These are phyloP conservation scores for Syrmaticus mikado DNA, from an alignment of 2,113 vertebrate species.

Conservation along the genomic window DNA sequence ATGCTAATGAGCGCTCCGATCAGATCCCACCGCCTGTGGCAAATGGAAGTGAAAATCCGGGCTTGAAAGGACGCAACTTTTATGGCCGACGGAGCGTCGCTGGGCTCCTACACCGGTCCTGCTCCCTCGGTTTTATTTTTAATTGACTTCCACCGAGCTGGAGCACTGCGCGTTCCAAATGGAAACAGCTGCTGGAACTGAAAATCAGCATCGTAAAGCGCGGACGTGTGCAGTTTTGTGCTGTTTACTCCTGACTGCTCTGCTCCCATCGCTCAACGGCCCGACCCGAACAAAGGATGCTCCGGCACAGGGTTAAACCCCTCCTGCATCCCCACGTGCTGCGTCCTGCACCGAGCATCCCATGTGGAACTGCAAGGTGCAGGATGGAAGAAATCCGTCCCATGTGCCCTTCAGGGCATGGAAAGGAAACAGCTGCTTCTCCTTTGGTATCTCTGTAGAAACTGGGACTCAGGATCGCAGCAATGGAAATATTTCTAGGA, in stretches of 20 bases:
- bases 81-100: background rate
- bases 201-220: slow-evolving; percentile 61
- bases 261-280: slow-evolving; percentile 43
- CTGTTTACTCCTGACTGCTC: slow-evolving; percentile 22
- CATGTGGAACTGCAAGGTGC: background rate
- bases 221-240: slow-evolving; percentile 13
- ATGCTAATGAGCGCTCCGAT: slow-evolving; percentile 40
- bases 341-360: background rate
- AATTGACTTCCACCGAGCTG: slow-evolving; percentile 46
- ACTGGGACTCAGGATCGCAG: background rate
- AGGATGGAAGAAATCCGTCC: background rate
- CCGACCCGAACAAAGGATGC: slow-evolving; percentile 58
- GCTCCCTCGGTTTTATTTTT: slow-evolving; percentile 47
- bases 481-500: background rate
- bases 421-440: background rate
- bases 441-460: background rate
- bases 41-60: slow-evolving; percentile 26
- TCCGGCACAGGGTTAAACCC: slow-evolving; percentile 29
- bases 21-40: slow-evolving; percentile 38
- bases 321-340: background rate
- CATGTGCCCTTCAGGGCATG: background rate
- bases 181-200: slow-evolving; percentile 53
- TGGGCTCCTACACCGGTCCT: background rate
- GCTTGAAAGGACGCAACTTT: slow-evolving; percentile 29
- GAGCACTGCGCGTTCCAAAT: slow-evolving; percentile 23